A percentile compares a stretch with the other conserved stretches of the same genome.
These are phyloP conservation scores for Philaethria dido DNA, from an alignment of 2,888 invertebrate species.

Conservation along the genomic window DNA sequence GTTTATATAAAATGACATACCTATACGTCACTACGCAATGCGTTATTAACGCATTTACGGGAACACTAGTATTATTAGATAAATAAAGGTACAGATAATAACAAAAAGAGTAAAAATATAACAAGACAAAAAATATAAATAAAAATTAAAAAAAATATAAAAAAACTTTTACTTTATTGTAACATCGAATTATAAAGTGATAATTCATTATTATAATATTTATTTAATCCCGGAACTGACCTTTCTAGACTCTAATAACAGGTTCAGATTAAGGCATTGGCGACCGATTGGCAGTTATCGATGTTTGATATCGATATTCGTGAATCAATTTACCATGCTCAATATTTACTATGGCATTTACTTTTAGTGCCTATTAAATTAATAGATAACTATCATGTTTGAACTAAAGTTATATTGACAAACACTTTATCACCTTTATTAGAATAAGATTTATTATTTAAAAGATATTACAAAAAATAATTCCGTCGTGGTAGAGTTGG, in stretches of 20 bases:
- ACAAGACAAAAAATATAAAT: too few relatives aligned
- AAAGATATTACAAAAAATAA: too few relatives aligned
- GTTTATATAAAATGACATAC: too few relatives aligned
- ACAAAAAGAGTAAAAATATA: too few relatives aligned
- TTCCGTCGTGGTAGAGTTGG: too few relatives aligned
- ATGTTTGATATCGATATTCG: slow-evolving; percentile 48
- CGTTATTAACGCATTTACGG: too few relatives aligned
- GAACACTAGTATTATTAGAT: too few relatives aligned
- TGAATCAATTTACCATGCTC: slow-evolving; percentile 50
- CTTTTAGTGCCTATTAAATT: slow-evolving; percentile 28
- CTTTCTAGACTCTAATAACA: slow-evolving; percentile 20
- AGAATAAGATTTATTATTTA: neutral
- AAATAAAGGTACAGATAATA: too few relatives aligned
- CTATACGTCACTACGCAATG: too few relatives aligned
- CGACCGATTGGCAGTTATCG: slow-evolving; percentile 45
- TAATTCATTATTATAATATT: slow-evolving; percentile 3
- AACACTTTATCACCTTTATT: slow-evolving; percentile 8
- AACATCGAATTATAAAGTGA: too few relatives aligned
- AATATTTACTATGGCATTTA: slow-evolving; percentile 42
- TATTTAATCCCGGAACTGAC: slow-evolving; percentile 22
- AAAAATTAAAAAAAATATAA: too few relatives aligned
- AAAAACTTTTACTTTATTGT: too few relatives aligned
- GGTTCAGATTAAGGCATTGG: slow-evolving; percentile 22
- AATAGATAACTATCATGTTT: slow-evolving; percentile 22
- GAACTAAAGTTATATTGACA: slow-evolving; percentile 6